Evolutionary conservation across 2,888 invertebrate species (phyloP), one percentile per base, ranked within the genome.

Genomic region (Entomobrya multifasciata): DNA sequence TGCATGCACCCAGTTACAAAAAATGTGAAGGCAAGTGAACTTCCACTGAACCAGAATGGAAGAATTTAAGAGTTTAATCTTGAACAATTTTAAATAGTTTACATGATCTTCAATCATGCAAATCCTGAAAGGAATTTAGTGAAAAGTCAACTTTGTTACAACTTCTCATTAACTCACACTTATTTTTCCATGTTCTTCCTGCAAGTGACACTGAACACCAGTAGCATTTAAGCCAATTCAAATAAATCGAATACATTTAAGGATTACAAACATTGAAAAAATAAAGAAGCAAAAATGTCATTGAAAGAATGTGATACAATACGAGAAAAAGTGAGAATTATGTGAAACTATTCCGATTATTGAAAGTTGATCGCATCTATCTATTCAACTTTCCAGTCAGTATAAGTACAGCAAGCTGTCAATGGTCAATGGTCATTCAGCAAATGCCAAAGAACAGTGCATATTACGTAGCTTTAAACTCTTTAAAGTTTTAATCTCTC

Each of bases 401-500:
- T n/a, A 15, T n/a, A n/a, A n/a, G n/a, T n/a, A n/a, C n/a, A 13
- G 13, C 15, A 15, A 49, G 15, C 13, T 49, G 13, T 8, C 44
- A 67, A 10, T 67, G 67, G 41, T 67, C 67, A 67, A 10, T 67
- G 36, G 41, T 20, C 67, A 41, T 4, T 67, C 17, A 67, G 20
- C 41, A 17, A 41, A 36, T 36, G 36, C 8, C 36, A 36, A n/a
- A n/a, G n/a, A n/a, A n/a, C n/a, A n/a, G n/a, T n/a, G n/a, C n/a
- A n/a, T n/a, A n/a, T n/a, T n/a, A n/a, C n/a, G n/a, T n/a, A n/a
- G n/a, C n/a, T n/a, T n/a, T n/a, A n/a, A n/a, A n/a, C n/a, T n/a
- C n/a, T n/a, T n/a, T n/a, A n/a, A n/a, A n/a, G n/a, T n/a, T n/a
- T 4, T 72, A 72, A 72, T 72, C 72, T 72, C 72, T 49, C 72